Evolutionary conservation across 2,888 invertebrate species (phyloP).

Genomic region (Griposia aprilina): DNA sequence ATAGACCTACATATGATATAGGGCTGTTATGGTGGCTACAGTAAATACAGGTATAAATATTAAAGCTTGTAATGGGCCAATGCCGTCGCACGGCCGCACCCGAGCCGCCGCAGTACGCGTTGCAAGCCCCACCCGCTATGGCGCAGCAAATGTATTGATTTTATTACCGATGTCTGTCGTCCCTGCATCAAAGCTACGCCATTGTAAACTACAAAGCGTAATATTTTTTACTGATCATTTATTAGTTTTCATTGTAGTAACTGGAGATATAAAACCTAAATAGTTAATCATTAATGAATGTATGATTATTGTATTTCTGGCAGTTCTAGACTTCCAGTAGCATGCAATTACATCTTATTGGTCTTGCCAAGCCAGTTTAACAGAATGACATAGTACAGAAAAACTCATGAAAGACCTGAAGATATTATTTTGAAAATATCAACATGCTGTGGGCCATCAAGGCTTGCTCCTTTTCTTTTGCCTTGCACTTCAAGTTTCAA

Average conservation of each 20-base stretch:
- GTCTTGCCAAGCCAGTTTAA: neutral
- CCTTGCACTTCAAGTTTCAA: neutral
- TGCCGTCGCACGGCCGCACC: neutral
- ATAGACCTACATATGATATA: neutral
- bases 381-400: neutral
- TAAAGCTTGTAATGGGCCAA: neutral
- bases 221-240: neutral
- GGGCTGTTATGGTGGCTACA: too few relatives aligned
- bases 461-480: neutral
- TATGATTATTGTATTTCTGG: neutral
- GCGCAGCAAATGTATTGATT: constrained; percentile 3
- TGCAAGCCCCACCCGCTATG: neutral
- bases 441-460: neutral
- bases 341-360: neutral
- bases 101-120: neutral
- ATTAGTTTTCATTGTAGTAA: neutral
- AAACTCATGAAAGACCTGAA: neutral
- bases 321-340: neutral
- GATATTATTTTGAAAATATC: neutral
- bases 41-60: neutral
- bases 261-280: neutral
- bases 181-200: too few relatives aligned
- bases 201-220: neutral
- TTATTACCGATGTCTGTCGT: neutral
- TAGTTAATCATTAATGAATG: too few relatives aligned